These are phyloP conservation scores for Melanogrammus aeglefinus DNA, from an alignment of 2,797 vertebrate species.

Conservation along the genomic window DNA sequence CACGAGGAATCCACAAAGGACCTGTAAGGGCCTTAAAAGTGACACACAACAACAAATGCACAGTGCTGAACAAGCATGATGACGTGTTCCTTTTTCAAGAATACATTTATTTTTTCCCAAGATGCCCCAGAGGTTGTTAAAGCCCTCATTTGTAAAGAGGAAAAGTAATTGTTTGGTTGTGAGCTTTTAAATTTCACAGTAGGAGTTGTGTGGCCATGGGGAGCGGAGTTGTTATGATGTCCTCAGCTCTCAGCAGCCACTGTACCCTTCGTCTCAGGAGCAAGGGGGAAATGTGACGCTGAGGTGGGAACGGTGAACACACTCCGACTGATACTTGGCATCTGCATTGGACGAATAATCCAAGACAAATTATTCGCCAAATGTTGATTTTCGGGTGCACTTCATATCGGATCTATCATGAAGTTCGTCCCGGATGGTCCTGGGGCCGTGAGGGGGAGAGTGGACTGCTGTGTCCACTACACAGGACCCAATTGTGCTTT, in stretches of 20 bases:
- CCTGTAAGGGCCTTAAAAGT: background rate
- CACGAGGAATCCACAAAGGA: background rate
- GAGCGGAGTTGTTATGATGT: background rate
- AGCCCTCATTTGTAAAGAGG: background rate
- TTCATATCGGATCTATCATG: too few species aligned
- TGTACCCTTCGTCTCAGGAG: too few species aligned
- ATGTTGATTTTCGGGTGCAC: background rate
- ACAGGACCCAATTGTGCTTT: constrained; percentile 20
- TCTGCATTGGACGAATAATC: background rate
- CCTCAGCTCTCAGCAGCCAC: background rate
- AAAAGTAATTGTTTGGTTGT: background rate
- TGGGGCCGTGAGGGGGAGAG: background rate
- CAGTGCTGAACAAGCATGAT: constrained; percentile 1
- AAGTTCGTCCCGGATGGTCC: background rate
- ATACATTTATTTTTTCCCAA: background rate
- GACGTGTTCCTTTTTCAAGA: background rate
- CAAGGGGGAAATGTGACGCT: too few species aligned
- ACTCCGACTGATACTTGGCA: background rate
- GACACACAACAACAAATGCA: background rate
- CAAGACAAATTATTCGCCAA: background rate
- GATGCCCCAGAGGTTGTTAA: background rate
- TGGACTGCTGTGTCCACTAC: constrained; percentile 22
- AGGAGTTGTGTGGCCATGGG: background rate
- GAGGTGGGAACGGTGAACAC: too few species aligned
- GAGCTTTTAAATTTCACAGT: background rate